Evolutionary conservation across 2,797 vertebrate species (phyloP), one percentile per base, ranked within the genome.

Genomic region (Helicolenus hilgendorfi): DNA sequence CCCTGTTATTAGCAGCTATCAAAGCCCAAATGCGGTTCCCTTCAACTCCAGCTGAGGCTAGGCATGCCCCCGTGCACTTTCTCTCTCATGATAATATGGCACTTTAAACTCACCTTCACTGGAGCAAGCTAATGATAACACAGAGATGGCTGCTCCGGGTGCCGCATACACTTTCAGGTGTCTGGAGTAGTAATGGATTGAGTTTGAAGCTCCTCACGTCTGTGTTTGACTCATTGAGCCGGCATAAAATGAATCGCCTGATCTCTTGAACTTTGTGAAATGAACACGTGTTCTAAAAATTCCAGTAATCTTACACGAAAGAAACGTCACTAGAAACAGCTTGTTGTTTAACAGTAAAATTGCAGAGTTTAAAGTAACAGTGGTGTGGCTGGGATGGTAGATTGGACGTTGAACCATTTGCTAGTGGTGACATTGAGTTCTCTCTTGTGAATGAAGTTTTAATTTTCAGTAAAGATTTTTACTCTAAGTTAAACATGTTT

Each of bases 71-170:
- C 15, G 11, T 67, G 62, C 53, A 6, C 27, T 33, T 65, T 74
- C 15, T 76, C 67, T 76, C 67, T 74, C 5, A 29, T 77, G 49
- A 74, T 83, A 73, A 81, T 76, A 31, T 35, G 26, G 7, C 41
- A 26, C 77, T 89, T 92, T 83, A 83, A 68, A 85, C 77, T 76
- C 63, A 65, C 33, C 77, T 82, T 82, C 75, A 58, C 29, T 60
- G 26, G 58, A 74, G 33, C 56, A 55, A 62, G 49, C 71, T 77
- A 77, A 87, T 65, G 41, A 79, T 78, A 77, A 72, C 53, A 49
- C 49, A 77, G 75, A 36, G 49, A 75, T 15, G 59, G 31, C 24
- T 49, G 78, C 70, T 83, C 26, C 4, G 62, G 31, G 38, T 1
- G 3, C 56, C 49, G 18, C 15, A 36, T 62, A n/a, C 4, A 29